phyloP scores from a whole-genome alignment of 2,888 invertebrate genomes.

The Eilema caniola region DNA sequence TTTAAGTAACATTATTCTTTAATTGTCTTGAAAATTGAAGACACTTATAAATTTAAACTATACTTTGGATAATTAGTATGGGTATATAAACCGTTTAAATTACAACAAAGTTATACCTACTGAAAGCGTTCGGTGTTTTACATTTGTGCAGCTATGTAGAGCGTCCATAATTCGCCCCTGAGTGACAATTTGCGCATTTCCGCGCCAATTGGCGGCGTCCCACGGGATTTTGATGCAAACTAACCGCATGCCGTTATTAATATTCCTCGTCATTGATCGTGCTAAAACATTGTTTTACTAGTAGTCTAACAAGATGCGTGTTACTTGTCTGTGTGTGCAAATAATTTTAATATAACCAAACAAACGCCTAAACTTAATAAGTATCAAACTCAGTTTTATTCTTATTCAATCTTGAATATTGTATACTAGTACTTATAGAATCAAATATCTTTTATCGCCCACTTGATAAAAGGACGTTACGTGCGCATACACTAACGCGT shows the following conservation, averaged over 20 bases:
- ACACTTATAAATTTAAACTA: conserved; percentile 1
- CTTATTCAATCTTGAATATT: conserved; percentile 19
- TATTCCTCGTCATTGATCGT: conserved; percentile 43
- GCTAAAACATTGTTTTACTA: conserved; percentile 46
- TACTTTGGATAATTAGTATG: neutral
- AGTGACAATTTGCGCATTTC: conserved; percentile 76
- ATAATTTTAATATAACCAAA: conserved; percentile 33
- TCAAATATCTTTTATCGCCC: conserved; percentile 49
- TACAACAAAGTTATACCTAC: conserved; percentile 17
- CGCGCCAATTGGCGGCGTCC: conserved; percentile 72
- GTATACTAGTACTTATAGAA: conserved; percentile 24
- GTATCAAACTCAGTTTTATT: conserved; percentile 15
- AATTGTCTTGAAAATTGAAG: neutral
- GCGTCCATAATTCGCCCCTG: conserved; percentile 67
- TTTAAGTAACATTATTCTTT: conserved; percentile 10
- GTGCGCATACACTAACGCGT: conserved; percentile 14
- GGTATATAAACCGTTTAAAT: neutral
- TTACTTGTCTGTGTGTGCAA: conserved; percentile 49
- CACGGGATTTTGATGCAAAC: conserved; percentile 83
- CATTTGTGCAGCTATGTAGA: conserved; percentile 55
- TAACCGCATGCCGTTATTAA: conserved; percentile 88
- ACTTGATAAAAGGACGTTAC: conserved; percentile 48
- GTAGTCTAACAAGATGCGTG: conserved; percentile 46
- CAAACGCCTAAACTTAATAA: conserved; percentile 30
- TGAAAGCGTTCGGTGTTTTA: conserved; percentile 52